Evolutionary conservation across 2,113 vertebrate genomes (phyloP), one percentile per base, ranked within the genome.

Genomic region (Leucosticte australis): DNA sequence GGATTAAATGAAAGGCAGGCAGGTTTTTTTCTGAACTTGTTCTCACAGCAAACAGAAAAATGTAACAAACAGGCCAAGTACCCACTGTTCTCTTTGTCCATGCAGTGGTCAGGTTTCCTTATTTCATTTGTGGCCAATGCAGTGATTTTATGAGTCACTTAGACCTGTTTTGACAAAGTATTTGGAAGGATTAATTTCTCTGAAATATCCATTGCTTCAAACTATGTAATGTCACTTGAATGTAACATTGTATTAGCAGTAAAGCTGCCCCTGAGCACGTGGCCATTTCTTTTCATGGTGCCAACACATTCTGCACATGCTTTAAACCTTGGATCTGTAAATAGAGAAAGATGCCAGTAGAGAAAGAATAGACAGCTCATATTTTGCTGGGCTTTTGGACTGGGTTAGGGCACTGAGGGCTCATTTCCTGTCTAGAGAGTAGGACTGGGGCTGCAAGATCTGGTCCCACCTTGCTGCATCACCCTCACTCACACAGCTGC

Each of bases 11-110:
- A 88, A 95, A 87, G 53, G 19, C 22, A 62, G 31, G 23, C 60
- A 74, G 20, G 20, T 3, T 90, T 95, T 90, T 82, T 81, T 77
- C 53, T 71, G 35, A 85, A 74, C 59, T 95, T 76, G 16, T 13
- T 95, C 81, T 93, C 55, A 65, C 27, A 79, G 68, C 21, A 91
- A 88, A 81, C 64, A 79, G 78, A 68, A 92, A 86, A 83, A 67
- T 74, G 4, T 3, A 20, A 50, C 24, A 41, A 74, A 55, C 16
- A 31, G 9, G 3, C 11, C 35, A 57, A 78, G 63, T 16, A 9
- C 39, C 7, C 3, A 30, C 9, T 15, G 28, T 90, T 86, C 49
- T 88, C 46, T 78, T 71, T 68, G 65, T 55, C 62, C 2, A 0
- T 33, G n/a, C 23, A 16, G 33, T 37, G 53, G 9, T 35, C 31